phyloP scores from a whole-genome alignment of 2,797 vertebrate genomes.

The Enteromius trimaculatus region DNA sequence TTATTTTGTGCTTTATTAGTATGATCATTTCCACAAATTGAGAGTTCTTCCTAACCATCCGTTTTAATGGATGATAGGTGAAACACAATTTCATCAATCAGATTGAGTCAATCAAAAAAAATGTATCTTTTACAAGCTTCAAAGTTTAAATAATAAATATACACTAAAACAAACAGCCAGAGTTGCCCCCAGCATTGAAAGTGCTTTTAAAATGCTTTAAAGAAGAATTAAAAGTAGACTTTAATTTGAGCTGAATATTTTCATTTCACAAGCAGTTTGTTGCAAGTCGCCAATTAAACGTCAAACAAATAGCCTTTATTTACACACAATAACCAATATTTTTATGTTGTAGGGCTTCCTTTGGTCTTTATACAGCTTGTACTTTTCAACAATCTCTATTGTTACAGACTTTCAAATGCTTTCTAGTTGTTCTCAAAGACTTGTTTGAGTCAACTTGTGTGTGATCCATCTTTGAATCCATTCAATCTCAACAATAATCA shows the following conservation, averaged over 20 bases:
- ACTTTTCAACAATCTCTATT: not conserved
- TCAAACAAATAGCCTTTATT: not conserved
- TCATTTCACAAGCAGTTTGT: no score
- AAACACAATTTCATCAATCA: not conserved
- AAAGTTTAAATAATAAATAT: not conserved
- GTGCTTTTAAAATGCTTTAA: not conserved
- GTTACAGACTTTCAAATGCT: not conserved
- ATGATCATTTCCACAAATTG: not conserved
- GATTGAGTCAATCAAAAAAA: not conserved
- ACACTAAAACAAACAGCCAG: not conserved
- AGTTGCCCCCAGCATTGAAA: not conserved
- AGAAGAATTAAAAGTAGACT: not conserved
- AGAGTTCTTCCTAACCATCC: not conserved
- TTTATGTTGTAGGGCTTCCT: not conserved
- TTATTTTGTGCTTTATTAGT: not conserved
- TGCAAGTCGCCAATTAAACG: no score
- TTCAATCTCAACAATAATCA: not conserved
- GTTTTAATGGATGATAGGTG: not conserved
- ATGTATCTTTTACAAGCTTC: not conserved
- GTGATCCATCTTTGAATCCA: not conserved
- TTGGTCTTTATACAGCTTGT: not conserved
- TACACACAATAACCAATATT: not conserved
- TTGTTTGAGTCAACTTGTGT: not conserved
- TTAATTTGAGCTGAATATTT: not conserved
- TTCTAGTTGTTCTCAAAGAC: not conserved